Conservation (phyloP, 2,888 invertebrate species). For the Diloba caeruleocephala region DNA sequence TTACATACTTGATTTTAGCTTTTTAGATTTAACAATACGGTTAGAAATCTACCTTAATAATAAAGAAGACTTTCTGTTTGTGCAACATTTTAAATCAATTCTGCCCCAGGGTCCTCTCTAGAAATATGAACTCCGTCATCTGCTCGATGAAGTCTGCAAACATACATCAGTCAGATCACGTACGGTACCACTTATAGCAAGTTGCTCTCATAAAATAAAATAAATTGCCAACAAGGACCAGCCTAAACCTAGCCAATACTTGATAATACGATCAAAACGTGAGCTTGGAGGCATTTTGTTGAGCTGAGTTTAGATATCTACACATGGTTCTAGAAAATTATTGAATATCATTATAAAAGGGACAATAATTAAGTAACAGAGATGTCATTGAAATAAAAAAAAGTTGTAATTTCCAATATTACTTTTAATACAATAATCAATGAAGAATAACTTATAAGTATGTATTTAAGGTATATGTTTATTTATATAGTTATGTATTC, state of each 20-base stretch:
- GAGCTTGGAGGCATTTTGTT: constrained; percentile 15
- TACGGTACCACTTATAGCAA: constrained; percentile 70
- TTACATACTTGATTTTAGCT: too few species aligned
- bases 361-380: too few species aligned
- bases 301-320: constrained; percentile 7
- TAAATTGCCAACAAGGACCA: constrained; percentile 71
- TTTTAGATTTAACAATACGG: too few species aligned
- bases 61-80: not conserved
- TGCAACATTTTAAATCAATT: not conserved
- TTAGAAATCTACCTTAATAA: too few species aligned
- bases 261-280: constrained; percentile 29
- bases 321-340: too few species aligned
- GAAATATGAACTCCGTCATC: constrained; percentile 40
- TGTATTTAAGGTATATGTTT: too few species aligned
- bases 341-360: too few species aligned
- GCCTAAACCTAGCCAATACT: constrained; percentile 35
- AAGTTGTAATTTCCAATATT: too few species aligned
- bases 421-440: too few species aligned
- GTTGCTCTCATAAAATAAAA: constrained; percentile 78
- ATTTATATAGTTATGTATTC: too few species aligned
- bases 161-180: constrained; percentile 69
- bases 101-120: not conserved
- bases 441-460: too few species aligned
- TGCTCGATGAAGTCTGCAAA: constrained; percentile 53
- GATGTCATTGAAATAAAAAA: too few species aligned